Percentiles rank a stretch among this genome's conserved stretches.
Evolutionary conservation across 2,888 invertebrate genomes (phyloP).

Genomic region (Nomada flava): DNA sequence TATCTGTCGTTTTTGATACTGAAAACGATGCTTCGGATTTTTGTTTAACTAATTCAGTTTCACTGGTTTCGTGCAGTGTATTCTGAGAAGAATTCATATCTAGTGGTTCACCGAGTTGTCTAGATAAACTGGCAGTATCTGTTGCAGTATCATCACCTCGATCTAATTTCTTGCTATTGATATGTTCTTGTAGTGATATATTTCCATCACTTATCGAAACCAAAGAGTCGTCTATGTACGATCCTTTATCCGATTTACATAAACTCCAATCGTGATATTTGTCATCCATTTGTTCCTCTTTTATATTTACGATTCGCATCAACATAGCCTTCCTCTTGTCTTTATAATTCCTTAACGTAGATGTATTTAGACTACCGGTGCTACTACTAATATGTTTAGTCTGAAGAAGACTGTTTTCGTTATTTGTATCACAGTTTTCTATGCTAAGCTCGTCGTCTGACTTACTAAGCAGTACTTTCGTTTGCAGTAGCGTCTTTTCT

Average conservation of each 20-base stretch:
- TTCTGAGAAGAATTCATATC: constrained; percentile 74
- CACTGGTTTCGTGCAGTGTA: constrained; percentile 30
- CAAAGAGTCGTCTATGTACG: constrained; percentile 37
- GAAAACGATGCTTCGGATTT: constrained; percentile 73
- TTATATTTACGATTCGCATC: constrained; percentile 72
- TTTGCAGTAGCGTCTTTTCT: constrained; percentile 74
- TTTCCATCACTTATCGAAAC: constrained; percentile 43
- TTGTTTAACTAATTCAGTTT: constrained; percentile 67
- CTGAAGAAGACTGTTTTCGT: constrained; percentile 74
- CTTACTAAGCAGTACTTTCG: constrained; percentile 78
- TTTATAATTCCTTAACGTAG: constrained; percentile 67
- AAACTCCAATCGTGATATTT: constrained; percentile 30
- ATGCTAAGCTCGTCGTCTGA: constrained; percentile 82
- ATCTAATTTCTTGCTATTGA: constrained; percentile 23
- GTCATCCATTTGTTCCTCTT: constrained; percentile 56
- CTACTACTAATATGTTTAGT: constrained; percentile 80
- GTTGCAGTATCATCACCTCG: constrained; percentile 23
- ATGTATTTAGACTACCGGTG: constrained; percentile 78
- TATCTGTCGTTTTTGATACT: constrained; percentile 53
- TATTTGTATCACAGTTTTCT: constrained; percentile 73
- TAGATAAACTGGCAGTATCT: constrained; percentile 63
- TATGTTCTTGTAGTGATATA: constrained; percentile 37
- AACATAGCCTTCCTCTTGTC: constrained; percentile 69
- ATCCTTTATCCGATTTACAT: constrained; percentile 41
- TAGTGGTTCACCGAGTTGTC: constrained; percentile 77